Percentiles rank a stretch among this genome's conserved stretches.
Evolutionary conservation across 2,113 vertebrate species (phyloP).

Genomic region (Heteronetta atricapilla): DNA sequence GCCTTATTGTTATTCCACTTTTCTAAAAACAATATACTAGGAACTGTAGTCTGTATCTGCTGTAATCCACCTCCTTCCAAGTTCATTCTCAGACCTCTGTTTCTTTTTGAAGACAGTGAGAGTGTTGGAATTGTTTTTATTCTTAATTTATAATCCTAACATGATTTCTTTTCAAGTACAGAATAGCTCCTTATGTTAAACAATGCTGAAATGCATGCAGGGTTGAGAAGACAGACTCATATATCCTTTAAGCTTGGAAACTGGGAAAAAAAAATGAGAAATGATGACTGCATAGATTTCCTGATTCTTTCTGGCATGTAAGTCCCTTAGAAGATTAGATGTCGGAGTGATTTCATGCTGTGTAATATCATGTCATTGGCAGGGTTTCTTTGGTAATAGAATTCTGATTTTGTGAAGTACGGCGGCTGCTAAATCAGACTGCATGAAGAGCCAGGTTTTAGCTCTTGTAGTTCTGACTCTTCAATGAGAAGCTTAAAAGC

Average conservation of each 20-base stretch:
- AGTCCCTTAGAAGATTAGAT: slow-evolving; percentile 21
- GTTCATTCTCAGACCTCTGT: not conserved
- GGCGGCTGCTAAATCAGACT: not conserved
- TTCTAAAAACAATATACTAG: not conserved
- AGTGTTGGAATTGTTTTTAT: not conserved
- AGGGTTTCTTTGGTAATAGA: slow-evolving; percentile 23
- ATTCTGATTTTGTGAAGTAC: slow-evolving; percentile 10
- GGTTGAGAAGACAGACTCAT: not conserved
- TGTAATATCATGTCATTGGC: not conserved
- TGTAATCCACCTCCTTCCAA: not conserved
- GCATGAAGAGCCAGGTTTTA: not conserved
- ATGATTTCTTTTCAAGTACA: slow-evolving; percentile 1
- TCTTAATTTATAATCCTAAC: slow-evolving; percentile 1
- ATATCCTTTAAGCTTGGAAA: slow-evolving; percentile 20
- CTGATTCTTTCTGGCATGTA: not conserved
- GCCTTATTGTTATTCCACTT: not conserved
- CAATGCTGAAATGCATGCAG: not conserved
- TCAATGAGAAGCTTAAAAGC: not conserved
- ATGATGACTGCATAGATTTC: slow-evolving; percentile 23
- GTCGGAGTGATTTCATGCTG: slow-evolving; percentile 31
- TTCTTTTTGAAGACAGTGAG: not conserved
- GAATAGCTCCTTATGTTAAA: not conserved
- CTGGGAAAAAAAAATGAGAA: not conserved
- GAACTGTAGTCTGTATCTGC: not conserved
- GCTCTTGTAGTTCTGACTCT: not conserved